Evolutionary conservation across 2,888 invertebrate species (phyloP), one percentile per base, ranked within the genome.

Genomic region (Diarsia brunnea): DNA sequence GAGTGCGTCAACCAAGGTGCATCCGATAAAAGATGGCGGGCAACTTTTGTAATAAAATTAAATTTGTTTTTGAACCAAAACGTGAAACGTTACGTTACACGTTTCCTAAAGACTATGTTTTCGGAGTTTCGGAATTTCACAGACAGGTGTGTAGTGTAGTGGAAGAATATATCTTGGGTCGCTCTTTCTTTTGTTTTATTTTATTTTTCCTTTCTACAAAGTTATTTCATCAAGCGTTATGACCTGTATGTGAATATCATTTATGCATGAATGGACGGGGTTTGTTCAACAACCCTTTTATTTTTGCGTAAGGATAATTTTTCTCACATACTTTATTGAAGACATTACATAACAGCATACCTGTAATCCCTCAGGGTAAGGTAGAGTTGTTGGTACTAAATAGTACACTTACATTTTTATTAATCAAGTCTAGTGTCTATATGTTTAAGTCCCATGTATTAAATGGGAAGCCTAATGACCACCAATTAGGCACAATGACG

Each of bases 1-100:
- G 55, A 79, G 68, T 81, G 69, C 81, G 81, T 85, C 79, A 81
- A 65, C 61, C 45, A 71, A 85, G 79, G 75, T 88, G 87, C 81
- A 81, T 60, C 53, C 1, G 55, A 80, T 79, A 87, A 87, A 85
- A 83, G 76, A 80, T 43, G 75, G 72, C 24, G 38, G 27, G 0
- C 1, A 86, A 84, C 70, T 86, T 87, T 73, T 5, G 73, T 69
- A 69, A 82, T 87, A 87, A 87, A 81, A 86, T 86, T 80, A 70
- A 76, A 87, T 84, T 85, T 78, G 84, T 82, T 86, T 82, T 83
- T 78, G 74, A 53, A 45, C 11, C 19, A 67, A 31, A 60, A 66
- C 43, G 51, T 71, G 64, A 79, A 72, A 77, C 51, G 38, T 38
- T 38, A 38, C 38, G 38, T 38, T 38, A 73, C 68, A 43, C 60